These are phyloP conservation scores for Glaucomys volans DNA, from an alignment of 2,113 vertebrate species.

Conservation along the genomic window DNA sequence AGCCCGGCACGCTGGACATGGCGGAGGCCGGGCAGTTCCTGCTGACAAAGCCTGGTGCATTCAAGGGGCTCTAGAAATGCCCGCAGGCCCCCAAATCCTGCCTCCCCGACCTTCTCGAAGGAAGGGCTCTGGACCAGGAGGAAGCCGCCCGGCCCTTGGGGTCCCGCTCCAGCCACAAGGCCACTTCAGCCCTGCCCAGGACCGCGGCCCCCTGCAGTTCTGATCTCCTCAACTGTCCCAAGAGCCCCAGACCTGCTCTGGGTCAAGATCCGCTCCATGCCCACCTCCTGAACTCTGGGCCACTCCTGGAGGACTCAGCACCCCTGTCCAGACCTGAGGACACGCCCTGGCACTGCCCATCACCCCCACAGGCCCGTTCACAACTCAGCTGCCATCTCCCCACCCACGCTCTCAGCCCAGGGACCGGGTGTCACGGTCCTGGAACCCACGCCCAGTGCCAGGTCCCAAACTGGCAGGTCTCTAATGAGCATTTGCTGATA, in stretches of 20 bases:
- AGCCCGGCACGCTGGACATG: background rate
- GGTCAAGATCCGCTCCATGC: background rate
- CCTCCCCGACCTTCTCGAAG: background rate
- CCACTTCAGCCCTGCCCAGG: background rate
- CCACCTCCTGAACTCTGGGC: background rate
- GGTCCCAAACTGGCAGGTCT: background rate
- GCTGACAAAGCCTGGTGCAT: background rate
- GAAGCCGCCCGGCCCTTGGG: background rate
- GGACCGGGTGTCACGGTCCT: background rate
- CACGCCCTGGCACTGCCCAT: background rate
- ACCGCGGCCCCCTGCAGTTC: background rate
- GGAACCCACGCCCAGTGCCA: background rate
- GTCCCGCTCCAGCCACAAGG: background rate
- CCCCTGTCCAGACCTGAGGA: background rate
- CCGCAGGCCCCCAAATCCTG: background rate
- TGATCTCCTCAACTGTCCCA: background rate
- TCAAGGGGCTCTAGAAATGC: constrained; percentile 17
- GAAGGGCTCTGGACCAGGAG: background rate
- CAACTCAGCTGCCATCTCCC: background rate
- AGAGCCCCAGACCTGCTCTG: background rate
- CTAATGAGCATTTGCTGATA: background rate
- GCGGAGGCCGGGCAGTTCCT: background rate
- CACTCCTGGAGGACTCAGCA: background rate
- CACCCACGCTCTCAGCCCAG: background rate
- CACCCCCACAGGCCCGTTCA: background rate